Evolutionary conservation across 2,888 invertebrate species (phyloP).

Genomic region (Achlya flavicornis): DNA sequence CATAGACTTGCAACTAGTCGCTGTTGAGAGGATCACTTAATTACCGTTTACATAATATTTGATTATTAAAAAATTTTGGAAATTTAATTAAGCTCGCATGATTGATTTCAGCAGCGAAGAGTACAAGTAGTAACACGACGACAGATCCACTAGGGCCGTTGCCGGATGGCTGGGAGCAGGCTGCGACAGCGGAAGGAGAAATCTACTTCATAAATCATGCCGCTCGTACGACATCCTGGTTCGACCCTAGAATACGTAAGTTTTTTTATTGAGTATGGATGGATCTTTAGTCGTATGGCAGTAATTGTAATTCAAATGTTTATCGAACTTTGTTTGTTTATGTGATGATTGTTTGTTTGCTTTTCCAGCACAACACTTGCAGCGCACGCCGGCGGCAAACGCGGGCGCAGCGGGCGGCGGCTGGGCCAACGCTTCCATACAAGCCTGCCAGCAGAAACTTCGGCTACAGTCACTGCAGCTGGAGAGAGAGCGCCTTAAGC

Average conservation of each 20-base stretch:
- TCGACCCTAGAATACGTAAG: conserved; percentile 99
- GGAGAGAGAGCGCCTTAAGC: conserved; percentile 94
- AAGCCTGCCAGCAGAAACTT: conserved; percentile 89
- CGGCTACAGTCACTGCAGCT: conserved; percentile 93
- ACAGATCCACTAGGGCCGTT: conserved; percentile 88
- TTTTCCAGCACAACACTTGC: conserved; percentile 82
- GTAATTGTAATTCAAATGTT: neutral
- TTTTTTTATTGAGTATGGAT: conserved; percentile 43
- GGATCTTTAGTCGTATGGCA: conserved; percentile 4
- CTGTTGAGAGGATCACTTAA: conserved; percentile 72
- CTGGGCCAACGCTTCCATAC: conserved; percentile 85
- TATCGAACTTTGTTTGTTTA: neutral
- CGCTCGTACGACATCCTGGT: conserved; percentile 98
- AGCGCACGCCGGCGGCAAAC: conserved; percentile 83
- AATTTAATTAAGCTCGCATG: conserved; percentile 50
- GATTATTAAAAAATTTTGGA: conserved; percentile 29
- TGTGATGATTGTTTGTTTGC: conserved; percentile 24
- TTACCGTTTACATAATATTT: conserved; percentile 39
- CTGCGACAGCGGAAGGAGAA: conserved; percentile 92
- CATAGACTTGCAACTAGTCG: conserved; percentile 74
- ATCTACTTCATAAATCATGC: conserved; percentile 96
- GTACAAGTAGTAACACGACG: conserved; percentile 79
- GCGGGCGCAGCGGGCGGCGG: conserved; percentile 83
- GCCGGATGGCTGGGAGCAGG: conserved; percentile 95
- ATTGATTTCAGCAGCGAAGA: conserved; percentile 83